Conservation (phyloP, 2,113 vertebrate species). For the Tonatia bakeri region DNA sequence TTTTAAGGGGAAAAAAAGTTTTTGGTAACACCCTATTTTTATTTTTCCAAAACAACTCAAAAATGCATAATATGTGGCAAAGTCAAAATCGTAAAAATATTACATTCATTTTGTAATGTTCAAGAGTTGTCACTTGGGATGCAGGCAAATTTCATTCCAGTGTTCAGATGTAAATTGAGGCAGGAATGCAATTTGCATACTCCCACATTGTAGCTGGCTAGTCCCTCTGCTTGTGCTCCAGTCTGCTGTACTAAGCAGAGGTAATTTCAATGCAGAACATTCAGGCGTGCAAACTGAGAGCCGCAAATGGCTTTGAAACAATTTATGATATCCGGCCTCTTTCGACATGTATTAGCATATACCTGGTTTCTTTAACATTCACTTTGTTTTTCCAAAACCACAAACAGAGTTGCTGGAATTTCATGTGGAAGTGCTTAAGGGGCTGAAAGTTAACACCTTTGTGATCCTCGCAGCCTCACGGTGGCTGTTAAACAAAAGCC, state of each 20-base stretch:
- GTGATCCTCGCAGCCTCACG: constrained; percentile 89
- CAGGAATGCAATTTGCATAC: neutral
- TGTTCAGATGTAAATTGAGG: neutral
- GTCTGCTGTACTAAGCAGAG: constrained; percentile 73
- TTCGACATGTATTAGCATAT: constrained; percentile 85
- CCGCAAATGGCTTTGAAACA: constrained; percentile 81
- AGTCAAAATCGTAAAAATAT: neutral
- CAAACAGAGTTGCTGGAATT: constrained; percentile 89
- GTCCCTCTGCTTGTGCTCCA: constrained; percentile 36
- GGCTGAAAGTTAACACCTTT: constrained; percentile 99
- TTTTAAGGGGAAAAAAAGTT: neutral
- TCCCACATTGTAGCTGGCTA: neutral
- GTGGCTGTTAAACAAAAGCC: constrained; percentile 93
- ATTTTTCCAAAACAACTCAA: neutral
- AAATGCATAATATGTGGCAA: rapidly evolving
- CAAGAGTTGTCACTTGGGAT: neutral
- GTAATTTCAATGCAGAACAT: constrained; percentile 65
- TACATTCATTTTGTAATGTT: neutral
- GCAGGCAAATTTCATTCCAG: neutral
- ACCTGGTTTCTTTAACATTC: constrained; percentile 87
- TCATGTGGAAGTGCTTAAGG: constrained; percentile 99
- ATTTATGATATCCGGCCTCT: constrained; percentile 85
- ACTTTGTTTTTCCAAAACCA: constrained; percentile 89
- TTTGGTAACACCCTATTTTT: neutral
- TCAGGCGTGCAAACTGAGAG: constrained; percentile 77